These are phyloP conservation scores for Agriotes lineatus DNA, from an alignment of 2,888 invertebrate species.

Conservation along the genomic window DNA sequence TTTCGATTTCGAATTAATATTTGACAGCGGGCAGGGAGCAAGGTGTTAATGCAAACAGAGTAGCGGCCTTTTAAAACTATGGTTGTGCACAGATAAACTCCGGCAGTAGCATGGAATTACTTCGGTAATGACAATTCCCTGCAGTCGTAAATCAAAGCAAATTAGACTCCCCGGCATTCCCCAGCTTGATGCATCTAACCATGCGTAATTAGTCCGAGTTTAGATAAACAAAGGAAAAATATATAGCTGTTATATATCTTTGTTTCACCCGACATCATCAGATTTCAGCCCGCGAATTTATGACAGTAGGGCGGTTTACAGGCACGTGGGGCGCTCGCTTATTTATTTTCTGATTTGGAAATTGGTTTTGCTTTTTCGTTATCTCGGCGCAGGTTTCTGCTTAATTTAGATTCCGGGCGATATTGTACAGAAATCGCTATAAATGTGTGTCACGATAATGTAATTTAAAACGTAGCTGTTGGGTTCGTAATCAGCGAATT, in stretches of 20 bases:
- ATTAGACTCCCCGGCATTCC: constrained; percentile 34
- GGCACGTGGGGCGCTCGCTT: constrained; percentile 28
- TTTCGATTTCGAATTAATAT: constrained; percentile 14
- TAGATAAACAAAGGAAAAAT: constrained; percentile 44
- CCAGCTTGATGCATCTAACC: constrained; percentile 40
- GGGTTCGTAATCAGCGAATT: background rate
- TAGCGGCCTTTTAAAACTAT: background rate
- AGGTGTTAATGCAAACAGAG: background rate
- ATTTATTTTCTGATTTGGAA: constrained; percentile 31
- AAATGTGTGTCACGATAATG: background rate
- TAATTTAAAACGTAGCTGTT: background rate
- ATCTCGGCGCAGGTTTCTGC: background rate
- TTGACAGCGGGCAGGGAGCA: background rate
- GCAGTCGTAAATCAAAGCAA: constrained; percentile 37
- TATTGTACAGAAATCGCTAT: background rate
- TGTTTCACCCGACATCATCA: constrained; percentile 41
- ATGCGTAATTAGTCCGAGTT: constrained; percentile 41
- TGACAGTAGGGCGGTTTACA: constrained; percentile 28
- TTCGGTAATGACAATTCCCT: constrained; percentile 8
- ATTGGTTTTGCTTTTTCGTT: constrained; percentile 23
- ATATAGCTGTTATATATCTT: constrained; percentile 41
- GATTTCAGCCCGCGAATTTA: constrained; percentile 38
- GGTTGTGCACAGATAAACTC: background rate
- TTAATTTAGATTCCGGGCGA: constrained; percentile 6
- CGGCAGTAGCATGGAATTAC: background rate